Base-by-base conservation (phyloP, 2,113 vertebrate species). In the Perca schrenkii region DNA sequence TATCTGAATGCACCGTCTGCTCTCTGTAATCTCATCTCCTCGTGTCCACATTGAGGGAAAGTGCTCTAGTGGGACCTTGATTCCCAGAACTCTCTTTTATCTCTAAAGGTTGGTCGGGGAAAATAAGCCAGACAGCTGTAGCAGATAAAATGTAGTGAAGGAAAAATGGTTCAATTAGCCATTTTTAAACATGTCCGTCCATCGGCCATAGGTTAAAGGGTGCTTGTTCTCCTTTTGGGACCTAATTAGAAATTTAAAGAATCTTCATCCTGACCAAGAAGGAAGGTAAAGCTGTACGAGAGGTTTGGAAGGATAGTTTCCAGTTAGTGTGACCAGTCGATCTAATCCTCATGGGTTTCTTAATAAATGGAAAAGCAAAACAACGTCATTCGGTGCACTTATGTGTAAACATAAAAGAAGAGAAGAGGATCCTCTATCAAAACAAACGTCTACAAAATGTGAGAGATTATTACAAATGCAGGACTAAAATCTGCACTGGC, bases 61-160 rank as follows among this genome's bases (percentile, higher is more conserved):
- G 82, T 66, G 84, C 81, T 73, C 74, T 65, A 54, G 50, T 8
- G 17, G 65, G 74, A 74, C 64, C 57, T 72, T 63, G 36, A 82
- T 91, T 94, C 90, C 87, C 86, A 92, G 92, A 89, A 87, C 75
- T 65, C 65, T 76, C 58, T 73, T 72, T 89, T 88, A 89, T 88
- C 77, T 84, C n/a, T 34, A 16, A 36, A 87, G 67, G 49, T 77
- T 66, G 25, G 64, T 83, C 47, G 68, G 61, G 63, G 66, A 80
- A 84, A 77, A 79, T 40, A 62, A 61, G 2, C 22, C 14, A 49
- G 61, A 82, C 57, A 85, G 36, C 56, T 66, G 22, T 10, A 46
- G 40, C 31, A 71, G 82, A 85, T 83, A 65, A 78, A 76, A 67
- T 7, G 17, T 14, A 74, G 31, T 4, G 17, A 52, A 58, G 28